Percentiles rank a stretch among this genome's conserved stretches.
phyloP scores from a whole-genome alignment of 2,888 invertebrate genomes.

The Gymnosoma rotundatum region DNA sequence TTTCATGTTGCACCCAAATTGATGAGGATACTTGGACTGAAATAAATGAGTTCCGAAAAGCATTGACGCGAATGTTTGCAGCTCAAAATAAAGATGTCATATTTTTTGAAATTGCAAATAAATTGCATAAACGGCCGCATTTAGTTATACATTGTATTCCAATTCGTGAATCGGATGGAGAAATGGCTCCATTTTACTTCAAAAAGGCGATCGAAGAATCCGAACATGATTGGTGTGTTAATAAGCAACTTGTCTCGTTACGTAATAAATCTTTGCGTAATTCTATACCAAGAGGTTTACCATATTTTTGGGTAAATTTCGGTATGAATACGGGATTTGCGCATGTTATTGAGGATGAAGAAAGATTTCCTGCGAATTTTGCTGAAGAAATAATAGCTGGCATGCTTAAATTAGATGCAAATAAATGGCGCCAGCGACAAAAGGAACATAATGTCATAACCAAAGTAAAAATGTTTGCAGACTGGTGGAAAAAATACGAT shows the following conservation, averaged over 20 bases:
- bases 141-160: slow-evolving; percentile 95
- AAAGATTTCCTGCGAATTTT: slow-evolving; percentile 92
- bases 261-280: slow-evolving; percentile 87
- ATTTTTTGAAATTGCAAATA: slow-evolving; percentile 94
- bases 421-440: slow-evolving; percentile 92
- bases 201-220: slow-evolving; percentile 98
- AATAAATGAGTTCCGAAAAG: slow-evolving; percentile 88
- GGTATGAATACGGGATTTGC: slow-evolving; percentile 96
- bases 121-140: slow-evolving; percentile 90
- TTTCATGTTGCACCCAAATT: slow-evolving; percentile 89
- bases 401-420: slow-evolving; percentile 94
- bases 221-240: slow-evolving; percentile 96
- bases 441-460: slow-evolving; percentile 83
- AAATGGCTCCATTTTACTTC: slow-evolving; percentile 97
- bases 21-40: slow-evolving; percentile 98
- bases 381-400: slow-evolving; percentile 98
- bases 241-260: slow-evolving; percentile 93
- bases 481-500: slow-evolving; percentile 88
- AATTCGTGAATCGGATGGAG: slow-evolving; percentile 86
- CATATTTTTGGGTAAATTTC: slow-evolving; percentile 97
- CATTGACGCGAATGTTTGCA: slow-evolving; percentile 90
- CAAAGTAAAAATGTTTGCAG: slow-evolving; percentile 89
- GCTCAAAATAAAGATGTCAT: slow-evolving; percentile 90
- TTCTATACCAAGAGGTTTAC: slow-evolving; percentile 94
- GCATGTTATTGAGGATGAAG: slow-evolving; percentile 97